Conservation (phyloP, 2,888 invertebrate species). For the Colostygia pectinataria region DNA sequence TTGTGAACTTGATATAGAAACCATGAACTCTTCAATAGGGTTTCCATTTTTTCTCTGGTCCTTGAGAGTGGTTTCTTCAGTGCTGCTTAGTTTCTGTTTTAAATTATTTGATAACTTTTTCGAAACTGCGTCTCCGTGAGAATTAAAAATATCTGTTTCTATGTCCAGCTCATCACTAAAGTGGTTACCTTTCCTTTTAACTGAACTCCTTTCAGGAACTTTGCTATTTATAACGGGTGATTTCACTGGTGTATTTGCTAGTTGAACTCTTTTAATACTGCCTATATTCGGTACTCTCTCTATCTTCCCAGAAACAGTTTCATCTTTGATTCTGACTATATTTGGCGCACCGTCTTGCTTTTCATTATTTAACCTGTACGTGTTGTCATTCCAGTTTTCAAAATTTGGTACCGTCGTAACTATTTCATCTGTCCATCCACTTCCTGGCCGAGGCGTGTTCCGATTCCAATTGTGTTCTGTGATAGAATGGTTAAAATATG, state of each 20-base stretch:
- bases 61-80: slow-evolving; percentile 1
- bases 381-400: neutral
- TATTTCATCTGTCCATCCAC: neutral
- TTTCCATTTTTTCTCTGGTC: too few species aligned
- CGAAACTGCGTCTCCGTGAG: neutral
- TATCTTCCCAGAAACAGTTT: slow-evolving; percentile 37
- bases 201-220: neutral
- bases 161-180: slow-evolving; percentile 25
- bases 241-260: slow-evolving; percentile 45
- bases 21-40: neutral
- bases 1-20: neutral
- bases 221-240: slow-evolving; percentile 35
- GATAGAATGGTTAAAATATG: slow-evolving; percentile 52
- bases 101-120: slow-evolving; percentile 6
- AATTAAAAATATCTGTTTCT: slow-evolving; percentile 18
- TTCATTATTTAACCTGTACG: neutral
- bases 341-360: slow-evolving; percentile 9
- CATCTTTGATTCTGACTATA: slow-evolving; percentile 8
- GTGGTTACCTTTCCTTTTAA: slow-evolving; percentile 10
- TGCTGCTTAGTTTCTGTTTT: slow-evolving; percentile 6
- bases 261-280: slow-evolving; percentile 48
- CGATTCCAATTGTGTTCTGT: slow-evolving; percentile 36
- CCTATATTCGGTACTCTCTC: slow-evolving; percentile 50
- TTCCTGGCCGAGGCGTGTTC: neutral
- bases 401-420: neutral